Base-by-base conservation (phyloP, 2,113 vertebrate genomes). In the Phaetusa simplex region DNA sequence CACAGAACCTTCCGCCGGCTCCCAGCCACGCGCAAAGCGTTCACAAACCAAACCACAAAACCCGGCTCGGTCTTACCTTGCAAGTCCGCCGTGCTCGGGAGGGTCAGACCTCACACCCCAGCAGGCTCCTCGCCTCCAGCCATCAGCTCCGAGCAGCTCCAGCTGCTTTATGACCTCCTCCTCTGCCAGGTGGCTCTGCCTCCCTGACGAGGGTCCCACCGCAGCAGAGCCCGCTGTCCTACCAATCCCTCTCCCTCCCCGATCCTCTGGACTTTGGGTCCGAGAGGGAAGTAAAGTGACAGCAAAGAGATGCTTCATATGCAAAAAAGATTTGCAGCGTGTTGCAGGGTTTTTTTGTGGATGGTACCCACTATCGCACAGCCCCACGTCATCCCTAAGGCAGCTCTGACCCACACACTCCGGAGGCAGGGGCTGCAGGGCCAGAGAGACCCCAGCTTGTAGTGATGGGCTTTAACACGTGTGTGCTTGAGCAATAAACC, bases 131-230 rank as follows among this genome's bases (percentile, higher is more conserved):
- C 15, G 2, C 50, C 82, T 67, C 73, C 70, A 91, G 9, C 47
- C 80, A 73, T 56, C 83, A 86, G 36, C 81, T 73, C 74, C 36
- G 52, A 82, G 66, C 74, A 76, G 82, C 85, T 79, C 74, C 94
- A 95, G 74, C 65, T 92, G 78, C 90, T 93, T 96, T 96, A 92
- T 97, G 73, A 90, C 69, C 92, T 86, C 81, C 81, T 64, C 21
- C 29, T 49, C 84, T 82, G 61, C 82, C 88, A 95, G 88, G 92
- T 88, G 74, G 34, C 11, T 88, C 56, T 88, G 87, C 81, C 17
- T 88, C 74, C 58, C 43, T 72, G 67, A 72, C 0, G 4, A 88
- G 88, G 93, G 86, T 90, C 86, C 93, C 70, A 42, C 40, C 4
- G 15, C 95, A 85, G 82, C 95, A 71, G 61, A 93, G 65, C 82